Conservation (phyloP, 2,888 invertebrate genomes). For the Lasioglossum villosulum region DNA sequence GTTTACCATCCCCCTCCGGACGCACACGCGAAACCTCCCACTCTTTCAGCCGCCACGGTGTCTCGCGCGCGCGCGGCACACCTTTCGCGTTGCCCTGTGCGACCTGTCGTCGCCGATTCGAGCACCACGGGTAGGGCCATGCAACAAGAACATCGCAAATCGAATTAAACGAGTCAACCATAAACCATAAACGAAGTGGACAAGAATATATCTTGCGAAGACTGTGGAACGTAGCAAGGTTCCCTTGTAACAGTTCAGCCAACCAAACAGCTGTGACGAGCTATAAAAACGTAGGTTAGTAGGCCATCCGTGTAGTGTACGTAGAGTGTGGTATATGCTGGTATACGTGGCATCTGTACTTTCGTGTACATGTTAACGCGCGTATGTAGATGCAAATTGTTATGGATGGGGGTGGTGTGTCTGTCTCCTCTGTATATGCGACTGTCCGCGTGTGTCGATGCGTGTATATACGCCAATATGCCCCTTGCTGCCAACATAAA, state of each 20-base stretch:
- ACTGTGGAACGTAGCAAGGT: slow-evolving; percentile 85
- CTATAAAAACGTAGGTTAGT: slow-evolving; percentile 84
- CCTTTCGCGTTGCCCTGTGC: background rate
- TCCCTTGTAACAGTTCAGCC: slow-evolving; percentile 85
- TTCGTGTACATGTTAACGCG: slow-evolving; percentile 13
- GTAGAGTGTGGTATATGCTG: slow-evolving; percentile 15
- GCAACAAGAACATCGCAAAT: slow-evolving; percentile 83
- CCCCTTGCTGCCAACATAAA: slow-evolving; percentile 68
- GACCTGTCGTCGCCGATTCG: slow-evolving; percentile 65
- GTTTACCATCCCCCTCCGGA: background rate
- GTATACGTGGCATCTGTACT: slow-evolving; percentile 17
- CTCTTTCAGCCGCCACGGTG: background rate
- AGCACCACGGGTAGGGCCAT: slow-evolving; percentile 82
- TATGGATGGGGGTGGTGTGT: background rate
- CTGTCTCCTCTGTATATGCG: background rate
- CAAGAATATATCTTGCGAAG: slow-evolving; percentile 81
- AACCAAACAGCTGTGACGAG: slow-evolving; percentile 84
- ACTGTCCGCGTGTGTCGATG: slow-evolving; percentile 29
- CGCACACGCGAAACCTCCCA: background rate
- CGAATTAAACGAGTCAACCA: slow-evolving; percentile 80
- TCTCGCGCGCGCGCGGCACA: background rate
- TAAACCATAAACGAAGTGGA: slow-evolving; percentile 77
- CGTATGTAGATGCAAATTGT: slow-evolving; percentile 35
- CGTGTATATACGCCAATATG: slow-evolving; percentile 58
- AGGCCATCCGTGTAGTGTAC: slow-evolving; percentile 77